A percentile compares a stretch with the other conserved stretches of the same genome.
Conservation (phyloP, 2,113 vertebrate genomes). For the Mugil cephalus region DNA sequence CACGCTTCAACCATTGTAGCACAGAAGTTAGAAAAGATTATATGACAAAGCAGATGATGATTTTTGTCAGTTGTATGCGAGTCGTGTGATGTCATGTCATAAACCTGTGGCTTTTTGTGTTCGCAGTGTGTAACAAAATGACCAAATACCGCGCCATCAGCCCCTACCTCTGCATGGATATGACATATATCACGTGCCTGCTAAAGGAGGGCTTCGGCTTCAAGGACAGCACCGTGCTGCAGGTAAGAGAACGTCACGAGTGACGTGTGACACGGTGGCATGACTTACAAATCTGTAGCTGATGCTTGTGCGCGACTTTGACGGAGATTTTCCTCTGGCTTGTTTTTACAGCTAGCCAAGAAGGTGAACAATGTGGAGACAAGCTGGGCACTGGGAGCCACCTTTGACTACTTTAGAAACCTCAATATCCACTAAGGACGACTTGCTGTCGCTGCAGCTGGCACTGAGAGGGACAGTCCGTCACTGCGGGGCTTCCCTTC, state of each 20-base stretch:
- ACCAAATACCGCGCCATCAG: conserved; percentile 90
- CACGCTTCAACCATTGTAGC: conserved; percentile 63
- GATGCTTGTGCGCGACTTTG: conserved; percentile 15
- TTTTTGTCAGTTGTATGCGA: conserved; percentile 20
- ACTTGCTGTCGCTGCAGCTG: conserved; percentile 61
- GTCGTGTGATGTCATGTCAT: conserved; percentile 10
- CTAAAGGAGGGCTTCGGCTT: conserved; percentile 98
- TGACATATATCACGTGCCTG: conserved; percentile 95
- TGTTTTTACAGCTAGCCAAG: conserved; percentile 89
- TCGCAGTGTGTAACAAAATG: conserved; percentile 94
- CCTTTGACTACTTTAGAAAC: conserved; percentile 93
- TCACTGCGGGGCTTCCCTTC: conserved; percentile 63
- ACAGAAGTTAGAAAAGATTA: conserved; percentile 45
- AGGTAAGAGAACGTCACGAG: conserved; percentile 83
- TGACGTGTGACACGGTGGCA: neutral
- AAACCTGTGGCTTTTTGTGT: conserved; percentile 44
- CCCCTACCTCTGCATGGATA: conserved; percentile 98
- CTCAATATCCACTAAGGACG: conserved; percentile 86
- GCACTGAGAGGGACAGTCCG: conserved; percentile 74
- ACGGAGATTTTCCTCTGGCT: conserved; percentile 40
- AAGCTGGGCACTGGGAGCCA: conserved; percentile 96
- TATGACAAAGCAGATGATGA: conserved; percentile 4
- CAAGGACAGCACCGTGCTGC: conserved; percentile 90
- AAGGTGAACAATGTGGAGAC: conserved; percentile 98
- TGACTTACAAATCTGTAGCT: neutral